Evolutionary conservation across 2,113 vertebrate species (phyloP).

Genomic region (Oncorhynchus masou): DNA sequence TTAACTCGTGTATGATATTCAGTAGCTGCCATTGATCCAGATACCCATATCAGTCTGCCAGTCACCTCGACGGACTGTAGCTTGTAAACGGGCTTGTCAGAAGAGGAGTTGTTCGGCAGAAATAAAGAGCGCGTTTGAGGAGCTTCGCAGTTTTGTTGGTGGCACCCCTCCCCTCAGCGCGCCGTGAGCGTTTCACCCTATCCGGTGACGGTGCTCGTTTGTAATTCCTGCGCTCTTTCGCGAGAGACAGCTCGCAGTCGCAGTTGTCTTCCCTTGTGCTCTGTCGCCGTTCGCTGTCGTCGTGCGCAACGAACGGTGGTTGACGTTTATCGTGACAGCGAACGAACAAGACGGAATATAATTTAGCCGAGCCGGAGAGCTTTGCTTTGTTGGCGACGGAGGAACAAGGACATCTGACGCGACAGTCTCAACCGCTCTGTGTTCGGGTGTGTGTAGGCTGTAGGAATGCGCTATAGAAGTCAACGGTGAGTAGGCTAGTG

Average conservation of each 20-base stretch:
- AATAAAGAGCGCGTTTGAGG: conserved; percentile 19
- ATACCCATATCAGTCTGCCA: too few relatives aligned
- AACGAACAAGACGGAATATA: conserved; percentile 23
- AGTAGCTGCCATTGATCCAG: too few relatives aligned
- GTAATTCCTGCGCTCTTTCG: conserved; percentile 51
- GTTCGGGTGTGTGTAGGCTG: conserved; percentile 9
- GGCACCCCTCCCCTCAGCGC: conserved; percentile 50
- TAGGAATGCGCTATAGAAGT: conserved; percentile 66
- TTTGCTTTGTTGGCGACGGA: neutral
- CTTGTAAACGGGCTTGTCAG: too few relatives aligned
- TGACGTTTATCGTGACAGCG: conserved; percentile 7
- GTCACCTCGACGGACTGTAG: too few relatives aligned
- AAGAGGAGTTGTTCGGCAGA: too few relatives aligned
- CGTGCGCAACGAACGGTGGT: conserved; percentile 13
- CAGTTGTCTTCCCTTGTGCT: conserved; percentile 62
- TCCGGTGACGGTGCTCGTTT: conserved; percentile 28
- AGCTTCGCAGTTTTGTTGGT: conserved; percentile 5
- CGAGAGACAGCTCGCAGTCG: conserved; percentile 63
- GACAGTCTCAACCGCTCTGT: conserved; percentile 2
- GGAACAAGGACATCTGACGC: conserved; percentile 39
- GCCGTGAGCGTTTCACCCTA: conserved; percentile 26
- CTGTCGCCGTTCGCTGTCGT: conserved; percentile 15
- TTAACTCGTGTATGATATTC: too few relatives aligned
- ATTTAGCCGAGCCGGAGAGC: conserved; percentile 15
- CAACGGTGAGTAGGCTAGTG: conserved; percentile 57